Evolutionary conservation across 1,140 invertebrate species (phyloP).

Genomic region (Drosophila serrata): DNA sequence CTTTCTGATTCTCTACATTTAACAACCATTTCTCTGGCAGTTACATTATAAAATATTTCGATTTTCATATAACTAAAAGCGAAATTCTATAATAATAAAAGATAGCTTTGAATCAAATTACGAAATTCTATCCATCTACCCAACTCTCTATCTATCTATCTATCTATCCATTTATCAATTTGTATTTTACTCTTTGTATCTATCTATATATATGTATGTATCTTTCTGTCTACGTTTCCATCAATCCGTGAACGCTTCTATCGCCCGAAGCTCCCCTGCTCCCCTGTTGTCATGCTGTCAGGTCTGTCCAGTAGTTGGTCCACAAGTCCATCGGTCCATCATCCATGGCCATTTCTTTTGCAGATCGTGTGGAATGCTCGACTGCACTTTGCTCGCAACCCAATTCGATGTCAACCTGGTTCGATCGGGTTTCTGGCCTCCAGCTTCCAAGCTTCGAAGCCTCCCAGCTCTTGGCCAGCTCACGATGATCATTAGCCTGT

Average conservation of each 20-base stretch:
- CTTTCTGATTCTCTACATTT: too few relatives aligned
- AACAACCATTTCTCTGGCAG: too few relatives aligned
- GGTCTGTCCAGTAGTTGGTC: conserved; percentile 3
- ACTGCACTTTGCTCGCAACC: conserved; percentile 50
- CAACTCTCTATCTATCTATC: not conserved
- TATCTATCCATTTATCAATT: not conserved
- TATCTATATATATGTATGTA: too few relatives aligned
- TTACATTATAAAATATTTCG: too few relatives aligned
- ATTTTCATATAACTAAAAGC: too few relatives aligned
- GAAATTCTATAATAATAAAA: too few relatives aligned
- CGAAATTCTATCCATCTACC: too few relatives aligned
- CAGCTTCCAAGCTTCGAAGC: not conserved
- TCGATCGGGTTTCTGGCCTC: conserved; percentile 14
- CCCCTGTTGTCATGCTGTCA: conserved; percentile 10
- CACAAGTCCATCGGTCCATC: not conserved
- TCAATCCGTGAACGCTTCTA: conserved; percentile 5
- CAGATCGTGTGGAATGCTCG: conserved; percentile 43
- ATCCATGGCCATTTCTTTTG: conserved; percentile 14
- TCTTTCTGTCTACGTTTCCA: conserved; percentile 10
- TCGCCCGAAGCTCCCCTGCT: conserved; percentile 16
- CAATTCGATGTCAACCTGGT: conserved; percentile 33
- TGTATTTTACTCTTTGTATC: not conserved
- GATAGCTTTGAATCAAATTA: too few relatives aligned
- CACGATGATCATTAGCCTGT: conserved; percentile 16
- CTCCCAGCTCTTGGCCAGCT: conserved; percentile 1